phyloP scores from a whole-genome alignment of 2,113 vertebrate genomes.

The Dermatemys mawii region DNA sequence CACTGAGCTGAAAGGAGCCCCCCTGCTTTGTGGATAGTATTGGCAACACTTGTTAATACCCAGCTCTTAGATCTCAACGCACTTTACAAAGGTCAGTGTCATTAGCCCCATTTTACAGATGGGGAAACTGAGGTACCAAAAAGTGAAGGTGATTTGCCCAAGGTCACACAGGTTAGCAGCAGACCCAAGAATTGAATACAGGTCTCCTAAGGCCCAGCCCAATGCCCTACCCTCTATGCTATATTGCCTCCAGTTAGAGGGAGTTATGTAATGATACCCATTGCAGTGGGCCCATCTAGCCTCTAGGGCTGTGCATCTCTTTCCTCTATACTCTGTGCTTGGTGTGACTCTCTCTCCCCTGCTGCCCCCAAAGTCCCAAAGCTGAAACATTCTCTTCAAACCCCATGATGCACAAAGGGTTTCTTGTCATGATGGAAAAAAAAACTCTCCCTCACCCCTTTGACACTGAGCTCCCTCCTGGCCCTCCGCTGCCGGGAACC shows the following conservation, averaged over 20 bases:
- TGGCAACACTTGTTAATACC: background rate
- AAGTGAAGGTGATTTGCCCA: background rate
- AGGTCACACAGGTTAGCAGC: background rate
- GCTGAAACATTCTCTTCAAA: background rate
- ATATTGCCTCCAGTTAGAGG: background rate
- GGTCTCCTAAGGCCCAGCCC: background rate
- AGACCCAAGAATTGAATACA: background rate
- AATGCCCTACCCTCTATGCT: background rate
- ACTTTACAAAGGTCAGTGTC: background rate
- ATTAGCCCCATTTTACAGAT: background rate
- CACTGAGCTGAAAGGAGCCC: background rate
- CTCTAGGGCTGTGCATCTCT: background rate
- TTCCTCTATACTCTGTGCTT: background rate
- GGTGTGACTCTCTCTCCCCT: background rate
- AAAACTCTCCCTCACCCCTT: accelerated
- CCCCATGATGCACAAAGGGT: background rate
- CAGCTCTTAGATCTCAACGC: background rate
- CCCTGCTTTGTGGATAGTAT: background rate
- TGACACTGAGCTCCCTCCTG: background rate
- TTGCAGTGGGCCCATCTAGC: background rate
- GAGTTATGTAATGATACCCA: background rate
- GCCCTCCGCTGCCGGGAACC: background rate
- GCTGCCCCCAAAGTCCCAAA: background rate
- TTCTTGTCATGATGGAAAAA: background rate
- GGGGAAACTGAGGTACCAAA: background rate